Evolutionary conservation across 2,797 vertebrate genomes (phyloP), one percentile per base, ranked within the genome.

Genomic region (Xiphorhynchus erythropygius): DNA sequence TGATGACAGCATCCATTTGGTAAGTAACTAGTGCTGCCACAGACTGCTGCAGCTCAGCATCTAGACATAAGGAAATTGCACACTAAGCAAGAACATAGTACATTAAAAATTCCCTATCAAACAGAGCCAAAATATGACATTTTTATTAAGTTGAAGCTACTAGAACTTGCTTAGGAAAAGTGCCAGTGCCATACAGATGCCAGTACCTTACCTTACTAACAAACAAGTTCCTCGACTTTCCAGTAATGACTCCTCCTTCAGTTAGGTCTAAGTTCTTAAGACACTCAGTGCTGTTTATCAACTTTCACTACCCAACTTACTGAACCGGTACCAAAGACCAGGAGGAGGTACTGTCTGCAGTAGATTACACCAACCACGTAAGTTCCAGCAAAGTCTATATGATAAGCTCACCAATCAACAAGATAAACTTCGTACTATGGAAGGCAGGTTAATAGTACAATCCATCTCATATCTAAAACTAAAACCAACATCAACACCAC

Each of bases 1-100:
- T 97, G 84, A 92, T 97, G 97, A 97, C 97, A 98, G 96, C 90
- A 97, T 95, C 95, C 85, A 83, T 93, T 91, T 69, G 57, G 95
- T 94, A 97, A 97, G 90, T 75, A 94, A 92, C 92, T 70, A 79
- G 76, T 73, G 46, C 84, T 91, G 96, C 85, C 87, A 96, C 67
- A 32, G 86, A 93, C 73, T 1, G 25, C 83, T 76, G 60, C 75
- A 78, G 95, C 86, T 67, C 86, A 32, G 28, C 16, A 78, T 37
- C 63, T 56, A 94, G 28, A 33, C 9, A n/a, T 3, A 52, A 60
- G 77, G 21, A 76, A 62, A 90, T 1, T 27, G 39, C 27, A 11
- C 12, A 42, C 18, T 18, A 56, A 67, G 44, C 47, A 87, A 28
- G 9, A 78, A 55, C 10, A 41, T 11, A 69, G 21, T 2, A 59